Evolutionary conservation across 2,888 invertebrate genomes (phyloP).

Genomic region (Eupithecia tripunctaria): DNA sequence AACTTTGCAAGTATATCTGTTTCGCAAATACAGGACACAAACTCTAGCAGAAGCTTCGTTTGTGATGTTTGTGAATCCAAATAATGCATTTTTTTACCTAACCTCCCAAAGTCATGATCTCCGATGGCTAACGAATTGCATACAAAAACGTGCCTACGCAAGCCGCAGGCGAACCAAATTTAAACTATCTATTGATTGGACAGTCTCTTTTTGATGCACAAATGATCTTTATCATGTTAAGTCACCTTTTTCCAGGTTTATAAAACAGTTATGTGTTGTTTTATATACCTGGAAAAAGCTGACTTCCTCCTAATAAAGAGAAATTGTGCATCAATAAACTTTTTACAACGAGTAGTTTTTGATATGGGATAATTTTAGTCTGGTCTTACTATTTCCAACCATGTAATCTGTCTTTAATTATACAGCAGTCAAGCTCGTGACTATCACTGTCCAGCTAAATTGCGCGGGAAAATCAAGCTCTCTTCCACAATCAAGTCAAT

Average conservation of each 20-base stretch:
- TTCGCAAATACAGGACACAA: neutral
- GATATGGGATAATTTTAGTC: neutral
- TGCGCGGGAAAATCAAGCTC: conserved; percentile 41
- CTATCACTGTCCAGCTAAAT: conserved; percentile 48
- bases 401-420: conserved; percentile 39
- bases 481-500: conserved; percentile 28
- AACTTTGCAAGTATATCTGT: neutral
- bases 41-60: neutral
- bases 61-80: neutral
- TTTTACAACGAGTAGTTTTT: neutral
- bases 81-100: neutral
- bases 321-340: neutral
- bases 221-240: too few species aligned
- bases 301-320: neutral
- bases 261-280: too few species aligned
- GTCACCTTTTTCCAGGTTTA: too few species aligned
- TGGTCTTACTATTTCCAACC: neutral
- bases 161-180: neutral
- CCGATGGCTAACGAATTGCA: neutral
- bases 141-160: neutral
- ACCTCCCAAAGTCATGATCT: neutral
- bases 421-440: conserved; percentile 35
- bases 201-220: too few species aligned
- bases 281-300: neutral
- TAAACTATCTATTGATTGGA: neutral